Evolutionary conservation across 1,140 invertebrate genomes (phyloP).

Genomic region (Phenacoccus solenopsis): DNA sequence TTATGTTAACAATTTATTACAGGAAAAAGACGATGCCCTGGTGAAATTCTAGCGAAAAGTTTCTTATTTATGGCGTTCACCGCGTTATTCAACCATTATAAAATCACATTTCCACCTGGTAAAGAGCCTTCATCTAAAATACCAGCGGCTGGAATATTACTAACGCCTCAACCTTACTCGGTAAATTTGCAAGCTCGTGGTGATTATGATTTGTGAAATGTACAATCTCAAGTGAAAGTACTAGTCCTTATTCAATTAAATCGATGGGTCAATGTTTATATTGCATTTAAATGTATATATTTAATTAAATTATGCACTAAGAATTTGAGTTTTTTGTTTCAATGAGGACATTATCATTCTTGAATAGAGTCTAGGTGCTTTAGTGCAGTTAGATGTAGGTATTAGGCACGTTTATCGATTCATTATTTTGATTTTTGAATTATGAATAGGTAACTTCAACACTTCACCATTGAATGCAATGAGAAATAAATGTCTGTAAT

Average conservation of each 20-base stretch:
- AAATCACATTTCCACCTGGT: neutral
- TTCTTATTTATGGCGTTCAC: slow-evolving; percentile 1
- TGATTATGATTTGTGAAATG: neutral
- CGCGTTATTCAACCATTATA: neutral
- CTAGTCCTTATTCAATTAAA: neutral
- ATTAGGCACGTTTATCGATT: too few species aligned
- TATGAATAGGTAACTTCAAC: too few species aligned
- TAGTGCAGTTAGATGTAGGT: too few species aligned
- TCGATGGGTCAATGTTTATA: too few species aligned
- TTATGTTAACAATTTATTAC: neutral
- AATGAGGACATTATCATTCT: too few species aligned
- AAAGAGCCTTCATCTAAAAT: neutral
- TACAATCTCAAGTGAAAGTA: neutral
- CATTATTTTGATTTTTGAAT: too few species aligned
- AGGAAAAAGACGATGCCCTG: slow-evolving; percentile 7
- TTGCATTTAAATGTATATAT: too few species aligned
- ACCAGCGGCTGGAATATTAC: neutral
- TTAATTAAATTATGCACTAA: too few species aligned
- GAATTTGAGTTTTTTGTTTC: too few species aligned
- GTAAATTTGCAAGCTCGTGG: neutral
- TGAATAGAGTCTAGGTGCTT: too few species aligned
- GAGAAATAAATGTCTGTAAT: too few species aligned
- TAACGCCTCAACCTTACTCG: neutral
- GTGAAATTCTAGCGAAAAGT: neutral
- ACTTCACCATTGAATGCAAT: too few species aligned